A percentile compares a stretch with the other conserved stretches of the same genome.
Conservation (phyloP, 2,888 invertebrate genomes). For the Drosophila mettleri region DNA sequence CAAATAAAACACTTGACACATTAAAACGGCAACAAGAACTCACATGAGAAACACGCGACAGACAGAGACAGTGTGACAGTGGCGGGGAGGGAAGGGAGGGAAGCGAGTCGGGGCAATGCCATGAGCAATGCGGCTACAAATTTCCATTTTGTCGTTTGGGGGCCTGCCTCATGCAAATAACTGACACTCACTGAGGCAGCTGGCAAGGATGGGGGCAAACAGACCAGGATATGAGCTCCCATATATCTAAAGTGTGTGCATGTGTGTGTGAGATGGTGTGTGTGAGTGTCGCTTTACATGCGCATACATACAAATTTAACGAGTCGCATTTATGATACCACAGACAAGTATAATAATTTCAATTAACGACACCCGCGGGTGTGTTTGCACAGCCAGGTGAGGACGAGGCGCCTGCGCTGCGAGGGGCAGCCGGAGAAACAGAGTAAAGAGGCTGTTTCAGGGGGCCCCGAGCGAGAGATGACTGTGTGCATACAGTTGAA, state of each 20-base stretch:
- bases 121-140: constrained; percentile 75
- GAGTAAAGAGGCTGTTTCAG: constrained; percentile 6
- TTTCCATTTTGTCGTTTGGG: constrained; percentile 72
- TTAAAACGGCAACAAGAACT: constrained; percentile 72
- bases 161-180: constrained; percentile 70
- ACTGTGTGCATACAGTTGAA: constrained; percentile 19
- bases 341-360: constrained; percentile 80
- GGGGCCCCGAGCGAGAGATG: constrained; percentile 14
- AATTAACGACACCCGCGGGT: constrained; percentile 79
- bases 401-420: neutral
- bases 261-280: constrained; percentile 26
- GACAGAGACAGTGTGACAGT: neutral
- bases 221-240: constrained; percentile 45
- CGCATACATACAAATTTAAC: constrained; percentile 77
- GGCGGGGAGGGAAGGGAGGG: neutral
- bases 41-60: constrained; percentile 40
- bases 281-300: constrained; percentile 60
- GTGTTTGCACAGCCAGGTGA: constrained; percentile 53
- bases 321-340: constrained; percentile 80
- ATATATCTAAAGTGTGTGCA: constrained; percentile 15
- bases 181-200: constrained; percentile 61
- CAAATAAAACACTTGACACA: constrained; percentile 80
- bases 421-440: neutral
- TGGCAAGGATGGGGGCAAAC: neutral
- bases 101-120: constrained; percentile 28